Evolutionary conservation across 1,140 invertebrate genomes (phyloP).

Genomic region (Scaptodrosophila lebanonensis): DNA sequence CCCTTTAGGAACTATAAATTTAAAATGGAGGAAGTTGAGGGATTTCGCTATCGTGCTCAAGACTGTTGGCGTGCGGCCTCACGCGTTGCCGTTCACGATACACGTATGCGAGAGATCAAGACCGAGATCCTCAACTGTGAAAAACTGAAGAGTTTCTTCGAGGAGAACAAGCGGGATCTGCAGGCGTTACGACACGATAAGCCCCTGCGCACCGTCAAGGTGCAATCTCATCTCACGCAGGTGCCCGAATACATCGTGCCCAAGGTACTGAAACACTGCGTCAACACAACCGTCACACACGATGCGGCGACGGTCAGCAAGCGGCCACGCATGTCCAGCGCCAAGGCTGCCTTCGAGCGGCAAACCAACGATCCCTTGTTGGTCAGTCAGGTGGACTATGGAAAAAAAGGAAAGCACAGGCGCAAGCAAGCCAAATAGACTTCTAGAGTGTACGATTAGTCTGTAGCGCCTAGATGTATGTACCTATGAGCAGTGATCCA

Average conservation of each 20-base stretch:
- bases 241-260: slow-evolving; percentile 97
- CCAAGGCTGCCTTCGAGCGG: slow-evolving; percentile 58
- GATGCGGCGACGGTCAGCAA: slow-evolving; percentile 74
- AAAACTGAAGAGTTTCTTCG: slow-evolving; percentile 96
- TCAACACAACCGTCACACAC: slow-evolving; percentile 76
- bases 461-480: too few species aligned
- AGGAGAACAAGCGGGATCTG: slow-evolving; percentile 95
- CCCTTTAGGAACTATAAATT: slow-evolving; percentile 90
- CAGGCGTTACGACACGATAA: slow-evolving; percentile 94
- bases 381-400: slow-evolving; percentile 64
- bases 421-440: slow-evolving; percentile 29
- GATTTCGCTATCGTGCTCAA: slow-evolving; percentile 94
- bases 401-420: slow-evolving; percentile 30
- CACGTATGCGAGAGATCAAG: slow-evolving; percentile 96
- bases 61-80: slow-evolving; percentile 97
- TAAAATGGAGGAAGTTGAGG: slow-evolving; percentile 95
- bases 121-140: slow-evolving; percentile 94
- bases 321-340: slow-evolving; percentile 37
- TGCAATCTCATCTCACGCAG: slow-evolving; percentile 91
- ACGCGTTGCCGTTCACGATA: slow-evolving; percentile 93
- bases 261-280: slow-evolving; percentile 82
- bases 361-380: slow-evolving; percentile 75
- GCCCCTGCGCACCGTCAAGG: slow-evolving; percentile 89
- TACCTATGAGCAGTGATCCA: too few species aligned
- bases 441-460: too few species aligned